Conservation (phyloP, 2,797 vertebrate genomes). For the Crax fasciolata region DNA sequence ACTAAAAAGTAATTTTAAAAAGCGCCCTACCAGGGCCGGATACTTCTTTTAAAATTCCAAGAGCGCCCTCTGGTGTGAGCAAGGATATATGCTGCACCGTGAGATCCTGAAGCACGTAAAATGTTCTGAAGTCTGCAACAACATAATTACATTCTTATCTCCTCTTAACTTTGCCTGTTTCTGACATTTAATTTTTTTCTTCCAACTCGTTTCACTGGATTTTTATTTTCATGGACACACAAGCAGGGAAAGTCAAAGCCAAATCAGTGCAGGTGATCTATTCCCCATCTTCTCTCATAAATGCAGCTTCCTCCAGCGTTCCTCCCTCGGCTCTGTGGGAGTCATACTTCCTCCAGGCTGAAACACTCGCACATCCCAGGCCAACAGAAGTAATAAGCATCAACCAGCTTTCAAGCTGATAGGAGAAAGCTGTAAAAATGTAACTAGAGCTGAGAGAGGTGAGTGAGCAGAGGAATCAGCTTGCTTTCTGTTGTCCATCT, state of each 20-base stretch:
- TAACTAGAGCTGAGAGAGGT: background rate
- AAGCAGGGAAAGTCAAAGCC: conserved; percentile 12
- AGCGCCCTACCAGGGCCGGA: rapidly evolving
- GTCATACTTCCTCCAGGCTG: background rate
- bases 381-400: conserved; percentile 15
- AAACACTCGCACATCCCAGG: background rate
- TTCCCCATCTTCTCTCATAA: conserved; percentile 21
- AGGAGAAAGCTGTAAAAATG: background rate
- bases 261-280: conserved; percentile 3
- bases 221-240: background rate
- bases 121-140: background rate
- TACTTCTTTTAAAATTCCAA: conserved; percentile 67
- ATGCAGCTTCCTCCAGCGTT: background rate
- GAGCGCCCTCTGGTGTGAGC: conserved; percentile 80
- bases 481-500: background rate
- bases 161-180: background rate
- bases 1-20: background rate
- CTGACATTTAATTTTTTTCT: conserved; percentile 13
- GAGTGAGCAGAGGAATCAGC: background rate
- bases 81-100: rapidly evolving
- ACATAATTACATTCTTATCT: conserved; percentile 6
- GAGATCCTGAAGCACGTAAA: rapidly evolving
- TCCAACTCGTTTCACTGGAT: background rate
- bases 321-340: background rate
- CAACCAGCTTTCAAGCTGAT: background rate